A percentile compares a stretch with the other conserved stretches of the same genome.
Evolutionary conservation across 1,140 invertebrate species (phyloP).

Genomic region (Danaus plexippus): DNA sequence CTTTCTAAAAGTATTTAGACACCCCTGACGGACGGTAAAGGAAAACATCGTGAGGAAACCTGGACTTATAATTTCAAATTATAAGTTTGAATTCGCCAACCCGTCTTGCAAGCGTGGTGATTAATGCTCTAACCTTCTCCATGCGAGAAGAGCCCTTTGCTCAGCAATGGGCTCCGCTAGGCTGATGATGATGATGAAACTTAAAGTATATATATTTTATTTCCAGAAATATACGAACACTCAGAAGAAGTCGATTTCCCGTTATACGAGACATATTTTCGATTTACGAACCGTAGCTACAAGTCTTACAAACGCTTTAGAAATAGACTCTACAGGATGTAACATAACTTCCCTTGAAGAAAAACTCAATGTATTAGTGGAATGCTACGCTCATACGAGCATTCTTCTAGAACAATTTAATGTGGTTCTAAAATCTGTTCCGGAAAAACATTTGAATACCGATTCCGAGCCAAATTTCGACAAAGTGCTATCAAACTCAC

Average conservation of each 20-base stretch:
- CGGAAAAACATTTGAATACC: conserved; percentile 51
- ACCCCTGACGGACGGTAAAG: too few species aligned
- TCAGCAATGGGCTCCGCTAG: too few species aligned
- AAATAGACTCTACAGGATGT: conserved; percentile 38
- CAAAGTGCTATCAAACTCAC: conserved; percentile 49
- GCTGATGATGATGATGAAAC: too few species aligned
- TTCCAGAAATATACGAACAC: conserved; percentile 66
- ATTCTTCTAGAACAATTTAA: conserved; percentile 74
- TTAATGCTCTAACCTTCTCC: too few species aligned
- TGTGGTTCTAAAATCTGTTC: conserved; percentile 75
- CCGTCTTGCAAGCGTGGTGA: too few species aligned
- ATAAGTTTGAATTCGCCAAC: too few species aligned
- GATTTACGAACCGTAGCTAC: conserved; percentile 57
- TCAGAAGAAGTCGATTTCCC: conserved; percentile 70
- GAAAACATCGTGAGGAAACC: too few species aligned
- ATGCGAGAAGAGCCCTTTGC: too few species aligned
- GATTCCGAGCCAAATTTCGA: conserved; percentile 50
- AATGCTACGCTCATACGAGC: conserved; percentile 66
- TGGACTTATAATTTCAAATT: too few species aligned
- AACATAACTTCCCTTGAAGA: conserved; percentile 41
- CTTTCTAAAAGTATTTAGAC: too few species aligned
- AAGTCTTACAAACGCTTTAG: conserved; percentile 58
- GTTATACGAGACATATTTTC: conserved; percentile 64
- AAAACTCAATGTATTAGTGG: conserved; percentile 51
- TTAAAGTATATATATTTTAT: conserved; percentile 7